These are phyloP conservation scores for Cairina moschata DNA, from an alignment of 2,113 vertebrate genomes.

Conservation along the genomic window DNA sequence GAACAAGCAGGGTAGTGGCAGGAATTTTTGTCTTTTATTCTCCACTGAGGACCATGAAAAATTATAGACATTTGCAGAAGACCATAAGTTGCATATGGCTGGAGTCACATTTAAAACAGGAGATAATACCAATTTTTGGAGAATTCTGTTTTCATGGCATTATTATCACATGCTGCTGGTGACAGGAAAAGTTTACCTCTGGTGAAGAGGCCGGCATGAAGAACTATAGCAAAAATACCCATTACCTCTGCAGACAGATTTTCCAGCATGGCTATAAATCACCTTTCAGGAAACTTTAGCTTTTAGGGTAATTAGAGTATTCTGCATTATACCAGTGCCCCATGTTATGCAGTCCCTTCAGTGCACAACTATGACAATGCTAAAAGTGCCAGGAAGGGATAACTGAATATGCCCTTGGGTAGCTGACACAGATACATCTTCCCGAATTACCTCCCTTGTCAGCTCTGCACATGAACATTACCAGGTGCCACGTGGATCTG, in stretches of 20 bases:
- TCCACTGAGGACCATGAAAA: not conserved
- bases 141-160: not conserved
- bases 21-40: not conserved
- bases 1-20: not conserved
- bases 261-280: not conserved
- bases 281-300: not conserved
- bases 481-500: fast-evolving
- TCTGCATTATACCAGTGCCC: not conserved
- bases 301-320: not conserved
- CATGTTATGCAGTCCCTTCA: fast-evolving
- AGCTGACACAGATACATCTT: not conserved
- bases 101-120: not conserved
- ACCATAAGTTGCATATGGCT: fast-evolving
- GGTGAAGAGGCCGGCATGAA: not conserved
- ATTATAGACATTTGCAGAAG: not conserved
- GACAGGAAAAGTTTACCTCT: not conserved
- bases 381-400: not conserved
- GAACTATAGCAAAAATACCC: not conserved
- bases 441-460: not conserved
- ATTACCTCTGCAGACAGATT: not conserved
- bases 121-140: not conserved
- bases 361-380: fast-evolving
- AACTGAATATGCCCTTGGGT: fast-evolving
- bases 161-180: not conserved
- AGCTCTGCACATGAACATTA: fast-evolving